Conservation (phyloP, 2,113 vertebrate species). For the Takifugu flavidus region DNA sequence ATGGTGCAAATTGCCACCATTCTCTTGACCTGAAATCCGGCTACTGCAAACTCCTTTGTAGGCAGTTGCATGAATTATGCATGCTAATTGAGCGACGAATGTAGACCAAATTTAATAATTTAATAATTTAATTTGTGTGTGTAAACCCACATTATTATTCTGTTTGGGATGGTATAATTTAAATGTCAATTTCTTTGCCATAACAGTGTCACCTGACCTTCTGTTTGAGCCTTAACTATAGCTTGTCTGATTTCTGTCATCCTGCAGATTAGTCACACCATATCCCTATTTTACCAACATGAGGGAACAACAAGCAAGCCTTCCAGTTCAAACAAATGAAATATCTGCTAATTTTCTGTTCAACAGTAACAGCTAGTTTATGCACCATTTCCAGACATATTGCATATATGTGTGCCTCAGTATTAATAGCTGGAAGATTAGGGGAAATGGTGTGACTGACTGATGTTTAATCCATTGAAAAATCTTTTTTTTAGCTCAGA, state of each 20-base stretch:
- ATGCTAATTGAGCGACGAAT: no score
- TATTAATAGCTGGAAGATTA: background rate
- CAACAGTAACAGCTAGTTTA: background rate
- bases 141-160: no score
- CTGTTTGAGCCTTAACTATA: constrained; percentile 7
- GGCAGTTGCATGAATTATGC: no score
- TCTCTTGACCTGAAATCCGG: no score
- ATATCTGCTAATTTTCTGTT: constrained; percentile 35
- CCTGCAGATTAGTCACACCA: constrained; percentile 45
- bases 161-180: no score
- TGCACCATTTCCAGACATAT: background rate
- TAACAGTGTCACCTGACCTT: constrained; percentile 8
- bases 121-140: no score
- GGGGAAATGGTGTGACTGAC: background rate
- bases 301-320: constrained; percentile 20
- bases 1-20: no score
- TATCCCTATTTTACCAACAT: constrained; percentile 22
- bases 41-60: no score
- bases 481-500: no score
- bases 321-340: constrained; percentile 33
- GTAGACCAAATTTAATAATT: no score
- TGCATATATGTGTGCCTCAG: background rate
- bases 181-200: background rate
- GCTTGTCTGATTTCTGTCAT: constrained; percentile 14
- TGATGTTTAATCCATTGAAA: no score